Conservation (phyloP, 1,140 invertebrate genomes). For the Drosophila repleta region DNA sequence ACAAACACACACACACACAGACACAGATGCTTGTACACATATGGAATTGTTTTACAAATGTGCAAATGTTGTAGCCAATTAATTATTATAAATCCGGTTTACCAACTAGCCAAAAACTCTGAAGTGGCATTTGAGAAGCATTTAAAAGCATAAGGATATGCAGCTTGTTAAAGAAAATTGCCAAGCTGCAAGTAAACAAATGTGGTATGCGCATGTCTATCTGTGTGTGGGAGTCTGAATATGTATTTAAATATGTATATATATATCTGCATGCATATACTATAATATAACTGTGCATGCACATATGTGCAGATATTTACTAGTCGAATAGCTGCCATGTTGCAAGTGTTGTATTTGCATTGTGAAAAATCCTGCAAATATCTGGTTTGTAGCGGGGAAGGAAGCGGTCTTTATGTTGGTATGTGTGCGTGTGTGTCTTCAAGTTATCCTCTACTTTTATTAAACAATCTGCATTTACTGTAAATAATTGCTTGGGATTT, state of each 20-base stretch:
- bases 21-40: not conserved
- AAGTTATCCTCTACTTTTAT: constrained; percentile 62
- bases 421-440: too few relatives aligned
- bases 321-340: constrained; percentile 29
- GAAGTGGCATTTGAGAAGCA: constrained; percentile 67
- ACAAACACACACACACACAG: constrained; percentile 1
- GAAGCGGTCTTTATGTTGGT: too few relatives aligned
- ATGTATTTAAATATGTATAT: constrained; percentile 9
- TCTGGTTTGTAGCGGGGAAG: too few relatives aligned
- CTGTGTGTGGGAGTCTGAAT: not conserved
- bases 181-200: constrained; percentile 37
- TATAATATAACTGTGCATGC: constrained; percentile 8
- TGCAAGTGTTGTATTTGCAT: constrained; percentile 72
- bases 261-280: constrained; percentile 5
- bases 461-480: constrained; percentile 79
- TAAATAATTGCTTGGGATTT: constrained; percentile 76
- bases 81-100: constrained; percentile 70
- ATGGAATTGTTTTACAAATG: constrained; percentile 54
- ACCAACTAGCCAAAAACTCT: constrained; percentile 35
- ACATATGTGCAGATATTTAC: constrained; percentile 37
- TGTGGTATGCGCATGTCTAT: not conserved
- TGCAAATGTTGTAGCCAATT: constrained; percentile 71
- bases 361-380: constrained; percentile 21
- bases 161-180: constrained; percentile 21
- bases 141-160: constrained; percentile 43